Evolutionary conservation across 2,113 vertebrate species (phyloP), one percentile per base, ranked within the genome.

Genomic region (Petrocephalus microphthalmus): DNA sequence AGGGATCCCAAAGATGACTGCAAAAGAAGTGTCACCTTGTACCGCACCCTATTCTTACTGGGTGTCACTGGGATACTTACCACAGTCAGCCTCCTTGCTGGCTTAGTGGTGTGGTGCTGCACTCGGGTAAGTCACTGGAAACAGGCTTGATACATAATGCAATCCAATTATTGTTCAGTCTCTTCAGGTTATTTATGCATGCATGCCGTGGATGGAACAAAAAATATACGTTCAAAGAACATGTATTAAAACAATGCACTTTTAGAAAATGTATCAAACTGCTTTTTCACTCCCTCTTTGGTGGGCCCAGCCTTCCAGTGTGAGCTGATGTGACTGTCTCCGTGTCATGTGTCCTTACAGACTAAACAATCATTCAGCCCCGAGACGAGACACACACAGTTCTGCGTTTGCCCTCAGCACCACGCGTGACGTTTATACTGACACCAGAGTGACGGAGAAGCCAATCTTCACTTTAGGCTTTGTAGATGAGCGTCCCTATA

Each of bases 121-220:
- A 93, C 19, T 51, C 49, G 2, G 67, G 94, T 94, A 85, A 90
- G 92, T 11, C 0, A 15, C 19, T 78, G 71, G 33, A 42, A 78
- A 42, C 67, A 74, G 67, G 29, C 2, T 37, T 71, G 15, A 74
- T 37, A 6, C 67, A 74, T 33, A 37, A 74, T 74, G 10, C 67
- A 74, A 7, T 2, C 1, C 17, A 29, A 74, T 74, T 37, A 74
- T 74, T 74, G 29, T 74, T 17, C 33, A 11, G 4, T 2, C 25
- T 74, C 15, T 2, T 33, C 29, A 37, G 71, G 71, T 78, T 37
- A 42, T 42, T 19, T 1, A 78, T 67, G 10, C 3, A 49, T 49
- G 47, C 53, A 15, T 15, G 33, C 15, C 0, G 4, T 37, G 33
- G 15, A 42, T 78, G 33, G 0, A 42, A 17, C 71, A 78, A 42